These are phyloP conservation scores for Antechinus stuartii DNA, from an alignment of 2,113 vertebrate species.

Conservation along the genomic window DNA sequence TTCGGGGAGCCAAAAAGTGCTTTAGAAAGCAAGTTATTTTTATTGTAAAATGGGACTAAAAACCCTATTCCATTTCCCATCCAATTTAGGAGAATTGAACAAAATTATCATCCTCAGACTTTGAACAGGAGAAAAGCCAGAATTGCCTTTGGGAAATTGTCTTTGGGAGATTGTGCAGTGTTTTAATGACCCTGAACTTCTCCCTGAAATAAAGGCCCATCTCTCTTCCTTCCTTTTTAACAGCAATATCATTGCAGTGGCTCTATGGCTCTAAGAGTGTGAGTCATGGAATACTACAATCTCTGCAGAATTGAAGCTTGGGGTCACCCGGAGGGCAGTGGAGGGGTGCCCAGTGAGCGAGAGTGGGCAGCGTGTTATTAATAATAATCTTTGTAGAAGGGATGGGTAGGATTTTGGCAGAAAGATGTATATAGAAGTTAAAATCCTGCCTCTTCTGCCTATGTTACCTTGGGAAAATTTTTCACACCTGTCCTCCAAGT, in stretches of 20 bases:
- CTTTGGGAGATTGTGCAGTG: not conserved
- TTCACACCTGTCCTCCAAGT: not conserved
- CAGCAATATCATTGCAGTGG: not conserved
- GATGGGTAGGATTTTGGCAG: not conserved
- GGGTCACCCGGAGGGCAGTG: not conserved
- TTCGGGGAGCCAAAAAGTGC: not conserved
- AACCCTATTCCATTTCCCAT: not conserved
- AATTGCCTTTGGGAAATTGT: not conserved
- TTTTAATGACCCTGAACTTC: not conserved
- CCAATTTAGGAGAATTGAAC: not conserved
- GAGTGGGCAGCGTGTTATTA: not conserved
- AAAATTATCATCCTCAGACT: not conserved
- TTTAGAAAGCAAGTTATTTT: not conserved
- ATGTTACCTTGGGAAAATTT: not conserved
- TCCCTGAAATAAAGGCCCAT: not conserved
- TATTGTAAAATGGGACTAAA: not conserved
- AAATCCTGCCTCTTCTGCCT: not conserved
- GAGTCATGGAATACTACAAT: not conserved
- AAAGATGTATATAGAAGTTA: not conserved
- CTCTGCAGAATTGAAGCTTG: not conserved
- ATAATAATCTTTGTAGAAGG: not conserved
- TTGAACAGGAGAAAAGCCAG: not conserved
- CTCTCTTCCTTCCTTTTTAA: not conserved
- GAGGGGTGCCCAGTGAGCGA: not conserved
- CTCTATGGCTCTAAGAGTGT: not conserved